Base-by-base conservation (phyloP, 2,888 invertebrate species). In the Acanthacorydalis orientalis region DNA sequence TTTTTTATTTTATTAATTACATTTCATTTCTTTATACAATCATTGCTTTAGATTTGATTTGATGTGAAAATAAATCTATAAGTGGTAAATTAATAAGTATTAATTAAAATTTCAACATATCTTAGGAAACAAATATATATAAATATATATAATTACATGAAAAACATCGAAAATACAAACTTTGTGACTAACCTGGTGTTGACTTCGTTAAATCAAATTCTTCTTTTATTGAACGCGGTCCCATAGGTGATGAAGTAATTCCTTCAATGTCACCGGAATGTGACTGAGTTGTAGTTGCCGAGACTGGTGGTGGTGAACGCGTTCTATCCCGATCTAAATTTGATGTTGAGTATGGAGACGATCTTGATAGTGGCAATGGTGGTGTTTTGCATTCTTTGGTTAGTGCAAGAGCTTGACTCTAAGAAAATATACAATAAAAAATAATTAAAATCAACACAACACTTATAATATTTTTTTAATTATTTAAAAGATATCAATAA, bases 361-460 rank as follows among this genome's bases (percentile, higher is more conserved):
- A 23, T 23, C 31, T 23, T 16, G 10, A 23, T 38, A 63, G 58
- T 38, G 67, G 64, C 45, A 64, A 63, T 38, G 63, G 58, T 37
- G 67, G 64, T 46, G 64, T 64, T 55, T 67, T 67, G 56, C 64
- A 66, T 50, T 57, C 60, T 60, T 77, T 72, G 53, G 79, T 79
- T 60, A 79, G 63, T 49, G 79, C 78, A 62, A 79, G 62, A 46
- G 78, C 79, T 62, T 79, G 78, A 59, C 74, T 78, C 79, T 79
- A 68, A 47, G 69, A 41, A 23, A n/a, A 35, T 3, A 35, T 34
- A 34, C 34, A n/a, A n/a, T n/a, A 23, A 23, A 23, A 23, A 23
- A 23, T 23, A 23, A 23, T 6, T 23, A 6, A 23, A 23, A 6
- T 23, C 6, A 23, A 4, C 6, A 23, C 6, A n/a, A n/a, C n/a